Conservation (phyloP, 30 jellyfish, hydroid and myxozoan genomes). For the Cassiopea xamachana region DNA sequence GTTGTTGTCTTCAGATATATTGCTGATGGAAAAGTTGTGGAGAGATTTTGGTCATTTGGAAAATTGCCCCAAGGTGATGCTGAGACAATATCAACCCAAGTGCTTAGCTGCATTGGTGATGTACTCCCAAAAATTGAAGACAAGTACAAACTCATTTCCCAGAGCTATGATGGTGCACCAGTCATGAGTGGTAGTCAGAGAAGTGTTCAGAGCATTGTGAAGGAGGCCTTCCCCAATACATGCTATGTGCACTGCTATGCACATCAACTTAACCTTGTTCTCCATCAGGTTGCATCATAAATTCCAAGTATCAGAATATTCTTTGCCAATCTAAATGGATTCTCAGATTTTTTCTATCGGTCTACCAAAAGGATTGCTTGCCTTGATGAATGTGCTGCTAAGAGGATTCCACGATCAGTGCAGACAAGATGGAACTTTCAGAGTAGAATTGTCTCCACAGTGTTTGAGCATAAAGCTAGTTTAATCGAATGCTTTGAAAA, state of each 20-base stretch:
- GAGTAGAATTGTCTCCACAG: too few species aligned
- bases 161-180: slow-evolving; percentile 59
- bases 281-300: slow-evolving; percentile 34
- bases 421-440: too few species aligned
- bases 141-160: slow-evolving; percentile 33
- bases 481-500: too few species aligned
- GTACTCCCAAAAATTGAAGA: slow-evolving; percentile 38
- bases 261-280: slow-evolving; percentile 57
- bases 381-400: slow-evolving; percentile 44
- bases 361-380: slow-evolving; percentile 40
- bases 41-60: slow-evolving; percentile 59
- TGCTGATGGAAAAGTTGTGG: slow-evolving; percentile 9
- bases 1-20: slow-evolving; percentile 59
- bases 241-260: slow-evolving; percentile 69
- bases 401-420: slow-evolving; percentile 21
- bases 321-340: slow-evolving; percentile 41
- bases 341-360: slow-evolving; percentile 45
- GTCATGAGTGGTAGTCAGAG: slow-evolving; percentile 40
- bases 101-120: slow-evolving; percentile 28
- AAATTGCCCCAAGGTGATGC: slow-evolving; percentile 32
- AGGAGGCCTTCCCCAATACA: slow-evolving; percentile 32
- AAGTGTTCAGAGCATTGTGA: slow-evolving; percentile 38
- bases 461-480: too few species aligned
- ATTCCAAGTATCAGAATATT: slow-evolving; percentile 17
- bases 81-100: slow-evolving; percentile 13